Conservation (phyloP, 2,888 invertebrate genomes). For the Tortricodes alternella region DNA sequence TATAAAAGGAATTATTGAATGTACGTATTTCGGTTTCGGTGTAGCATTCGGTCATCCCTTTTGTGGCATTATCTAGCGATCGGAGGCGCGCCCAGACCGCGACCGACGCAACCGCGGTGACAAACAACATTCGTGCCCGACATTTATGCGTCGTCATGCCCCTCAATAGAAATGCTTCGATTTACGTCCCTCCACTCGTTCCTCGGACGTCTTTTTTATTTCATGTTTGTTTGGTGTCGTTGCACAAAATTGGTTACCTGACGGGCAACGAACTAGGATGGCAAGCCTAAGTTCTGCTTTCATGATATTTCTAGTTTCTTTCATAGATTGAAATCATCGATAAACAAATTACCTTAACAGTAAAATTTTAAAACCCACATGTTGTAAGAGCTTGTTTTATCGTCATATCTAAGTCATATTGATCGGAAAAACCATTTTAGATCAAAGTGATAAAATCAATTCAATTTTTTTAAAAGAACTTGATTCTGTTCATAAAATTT, state of each 20-base stretch:
- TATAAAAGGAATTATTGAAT: slow-evolving; percentile 41
- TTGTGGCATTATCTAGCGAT: slow-evolving; percentile 62
- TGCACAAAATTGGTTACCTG: slow-evolving; percentile 37
- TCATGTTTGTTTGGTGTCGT: slow-evolving; percentile 50
- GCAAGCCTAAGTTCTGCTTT: no score
- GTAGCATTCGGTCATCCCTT: slow-evolving; percentile 45
- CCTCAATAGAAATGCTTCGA: slow-evolving; percentile 78
- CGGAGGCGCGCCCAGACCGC: slow-evolving; percentile 35
- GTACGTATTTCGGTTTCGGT: slow-evolving; percentile 55
- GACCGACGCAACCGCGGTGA: slow-evolving; percentile 55
- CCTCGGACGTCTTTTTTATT: slow-evolving; percentile 62
- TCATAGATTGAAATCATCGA: no score
- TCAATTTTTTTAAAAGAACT: slow-evolving; percentile 59
- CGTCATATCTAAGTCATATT: no score
- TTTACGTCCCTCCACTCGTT: slow-evolving; percentile 65
- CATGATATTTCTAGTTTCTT: no score
- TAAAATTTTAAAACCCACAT: no score
- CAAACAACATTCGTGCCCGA: slow-evolving; percentile 75
- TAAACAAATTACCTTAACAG: no score
- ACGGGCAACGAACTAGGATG: slow-evolving; percentile 15
- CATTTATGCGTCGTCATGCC: slow-evolving; percentile 77
- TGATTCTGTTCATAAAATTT: slow-evolving; percentile 61
- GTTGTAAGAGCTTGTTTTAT: no score
- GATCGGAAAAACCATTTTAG: no score
- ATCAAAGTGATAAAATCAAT: slow-evolving; percentile 61